Evolutionary conservation across 2,888 invertebrate genomes (phyloP).

Genomic region (Cremastobaeus sp.): DNA sequence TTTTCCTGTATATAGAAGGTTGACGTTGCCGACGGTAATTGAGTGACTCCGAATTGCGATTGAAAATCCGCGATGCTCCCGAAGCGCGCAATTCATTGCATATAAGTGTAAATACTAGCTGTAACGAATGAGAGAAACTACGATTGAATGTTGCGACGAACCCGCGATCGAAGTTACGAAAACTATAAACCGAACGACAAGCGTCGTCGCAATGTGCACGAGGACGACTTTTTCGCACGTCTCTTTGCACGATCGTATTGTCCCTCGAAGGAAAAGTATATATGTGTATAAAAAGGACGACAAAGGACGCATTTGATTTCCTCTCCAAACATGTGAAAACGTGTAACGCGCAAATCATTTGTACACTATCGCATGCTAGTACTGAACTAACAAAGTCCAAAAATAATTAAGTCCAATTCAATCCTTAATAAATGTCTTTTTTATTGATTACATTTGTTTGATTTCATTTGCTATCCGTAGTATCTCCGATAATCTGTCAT

Average conservation of each 20-base stretch:
- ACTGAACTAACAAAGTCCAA: conserved; percentile 49
- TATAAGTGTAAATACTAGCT: conserved; percentile 49
- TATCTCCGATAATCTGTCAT: conserved; percentile 25
- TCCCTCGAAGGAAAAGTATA: background rate
- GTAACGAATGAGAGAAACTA: conserved; percentile 41
- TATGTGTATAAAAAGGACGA: conserved; percentile 15
- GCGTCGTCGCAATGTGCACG: background rate
- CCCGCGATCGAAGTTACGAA: background rate
- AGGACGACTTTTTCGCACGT: background rate
- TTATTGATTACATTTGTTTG: conserved; percentile 48
- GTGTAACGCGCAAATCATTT: conserved; percentile 38
- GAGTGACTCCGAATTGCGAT: conserved; percentile 5
- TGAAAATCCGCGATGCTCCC: conserved; percentile 30
- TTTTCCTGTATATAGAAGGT: conserved; percentile 37
- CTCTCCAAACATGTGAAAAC: conserved; percentile 15
- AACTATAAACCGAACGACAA: background rate
- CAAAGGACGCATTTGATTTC: conserved; percentile 4
- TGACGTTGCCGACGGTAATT: background rate
- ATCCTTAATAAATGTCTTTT: conserved; percentile 59
- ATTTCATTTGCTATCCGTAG: conserved; percentile 29
- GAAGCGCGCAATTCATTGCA: conserved; percentile 44
- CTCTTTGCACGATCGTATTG: background rate
- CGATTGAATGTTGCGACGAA: conserved; percentile 30
- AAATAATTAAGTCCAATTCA: conserved; percentile 55
- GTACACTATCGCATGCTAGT: conserved; percentile 53